Evolutionary conservation across 2,797 vertebrate species (phyloP).

Genomic region (Perdix hodgsoniae): DNA sequence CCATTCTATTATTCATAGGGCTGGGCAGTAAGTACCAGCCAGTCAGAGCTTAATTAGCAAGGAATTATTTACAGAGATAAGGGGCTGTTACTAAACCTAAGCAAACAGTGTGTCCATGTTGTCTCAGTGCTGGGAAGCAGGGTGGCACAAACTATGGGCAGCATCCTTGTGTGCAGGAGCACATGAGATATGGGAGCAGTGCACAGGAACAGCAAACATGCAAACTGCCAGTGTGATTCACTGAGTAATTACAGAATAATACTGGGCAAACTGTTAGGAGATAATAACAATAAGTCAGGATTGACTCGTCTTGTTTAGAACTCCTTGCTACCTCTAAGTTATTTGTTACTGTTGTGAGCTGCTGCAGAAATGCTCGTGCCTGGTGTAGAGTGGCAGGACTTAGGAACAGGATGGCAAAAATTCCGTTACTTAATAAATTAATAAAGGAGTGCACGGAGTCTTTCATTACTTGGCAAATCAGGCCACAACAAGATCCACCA

Average conservation of each 20-base stretch:
- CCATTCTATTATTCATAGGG: constrained; percentile 16
- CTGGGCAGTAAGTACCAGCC: constrained; percentile 11
- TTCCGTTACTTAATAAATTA: background rate
- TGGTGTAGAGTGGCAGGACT: accelerated
- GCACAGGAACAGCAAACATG: constrained; percentile 24
- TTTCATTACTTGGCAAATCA: background rate
- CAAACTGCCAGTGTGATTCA: constrained; percentile 70
- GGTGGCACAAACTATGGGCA: background rate
- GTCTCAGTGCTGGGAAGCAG: background rate
- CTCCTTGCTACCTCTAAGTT: constrained; percentile 23
- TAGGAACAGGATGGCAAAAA: accelerated
- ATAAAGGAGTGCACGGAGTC: background rate
- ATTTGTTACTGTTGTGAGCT: constrained; percentile 9
- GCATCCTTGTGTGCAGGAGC: constrained; percentile 23
- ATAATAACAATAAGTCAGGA: constrained; percentile 71
- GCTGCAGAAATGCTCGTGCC: accelerated
- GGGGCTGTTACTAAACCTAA: background rate
- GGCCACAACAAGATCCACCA: background rate
- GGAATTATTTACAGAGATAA: constrained; percentile 59
- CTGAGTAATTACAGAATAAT: constrained; percentile 74
- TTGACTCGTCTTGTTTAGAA: constrained; percentile 56
- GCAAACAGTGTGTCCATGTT: background rate
- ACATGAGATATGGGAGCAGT: constrained; percentile 33
- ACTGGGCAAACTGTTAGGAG: constrained; percentile 71
- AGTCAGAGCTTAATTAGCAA: background rate